These are phyloP conservation scores for Columba janthina DNA, from an alignment of 2,113 vertebrate genomes.

Conservation along the genomic window DNA sequence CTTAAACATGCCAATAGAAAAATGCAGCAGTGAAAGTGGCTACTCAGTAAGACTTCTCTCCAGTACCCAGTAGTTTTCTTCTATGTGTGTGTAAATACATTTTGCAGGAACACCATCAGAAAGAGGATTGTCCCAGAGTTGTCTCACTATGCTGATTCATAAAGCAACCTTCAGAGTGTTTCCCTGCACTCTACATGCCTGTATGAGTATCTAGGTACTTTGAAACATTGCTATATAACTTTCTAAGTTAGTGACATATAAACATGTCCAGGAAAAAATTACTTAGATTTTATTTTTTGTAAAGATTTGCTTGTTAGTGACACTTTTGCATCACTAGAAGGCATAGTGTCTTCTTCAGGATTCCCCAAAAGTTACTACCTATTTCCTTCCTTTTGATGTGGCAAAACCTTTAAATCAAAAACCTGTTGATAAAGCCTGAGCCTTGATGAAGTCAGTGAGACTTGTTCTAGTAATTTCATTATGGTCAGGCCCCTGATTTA, in stretches of 20 bases:
- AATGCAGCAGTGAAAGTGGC: neutral
- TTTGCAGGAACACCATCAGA: neutral
- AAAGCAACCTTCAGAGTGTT: neutral
- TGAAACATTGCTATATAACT: neutral
- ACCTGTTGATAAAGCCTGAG: neutral
- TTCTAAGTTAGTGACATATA: neutral
- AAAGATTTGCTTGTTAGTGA: neutral
- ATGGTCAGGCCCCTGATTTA: neutral
- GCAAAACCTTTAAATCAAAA: neutral
- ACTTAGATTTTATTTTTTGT: neutral
- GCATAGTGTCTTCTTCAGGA: neutral
- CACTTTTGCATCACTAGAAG: neutral
- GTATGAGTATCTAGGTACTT: neutral
- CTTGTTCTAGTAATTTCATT: neutral
- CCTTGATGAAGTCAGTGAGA: neutral
- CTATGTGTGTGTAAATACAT: neutral
- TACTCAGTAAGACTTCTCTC: neutral
- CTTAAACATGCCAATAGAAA: neutral
- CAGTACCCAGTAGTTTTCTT: neutral
- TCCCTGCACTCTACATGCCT: neutral
- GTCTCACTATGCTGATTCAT: neutral
- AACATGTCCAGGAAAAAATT: neutral
- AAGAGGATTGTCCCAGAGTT: neutral
- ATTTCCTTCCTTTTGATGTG: neutral
- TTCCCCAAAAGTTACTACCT: neutral